Percentiles rank a stretch among this genome's conserved stretches.
phyloP scores from a whole-genome alignment of 2,113 vertebrate species.

The Forbesichthys agassizii region DNA sequence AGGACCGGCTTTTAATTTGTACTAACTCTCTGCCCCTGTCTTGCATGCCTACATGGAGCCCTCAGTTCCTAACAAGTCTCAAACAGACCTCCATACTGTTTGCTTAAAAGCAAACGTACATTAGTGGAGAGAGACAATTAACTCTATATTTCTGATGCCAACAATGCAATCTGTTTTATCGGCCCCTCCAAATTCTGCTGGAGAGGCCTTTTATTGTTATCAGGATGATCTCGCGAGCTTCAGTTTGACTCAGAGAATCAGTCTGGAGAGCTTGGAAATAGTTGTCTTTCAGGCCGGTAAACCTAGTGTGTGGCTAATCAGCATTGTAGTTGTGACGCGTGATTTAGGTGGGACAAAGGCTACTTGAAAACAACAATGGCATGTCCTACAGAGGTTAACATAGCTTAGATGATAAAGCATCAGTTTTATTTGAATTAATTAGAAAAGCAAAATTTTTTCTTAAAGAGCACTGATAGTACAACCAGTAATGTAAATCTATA shows the following conservation, averaged over 20 bases:
- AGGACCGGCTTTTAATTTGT: not conserved
- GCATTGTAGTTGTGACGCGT: no score
- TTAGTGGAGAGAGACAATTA: conserved; percentile 21
- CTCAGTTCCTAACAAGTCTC: not conserved
- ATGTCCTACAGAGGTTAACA: no score
- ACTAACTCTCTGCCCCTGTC: not conserved
- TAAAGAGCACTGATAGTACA: not conserved
- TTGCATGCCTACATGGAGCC: not conserved
- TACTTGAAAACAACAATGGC: no score
- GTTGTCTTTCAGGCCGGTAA: no score
- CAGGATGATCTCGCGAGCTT: not conserved
- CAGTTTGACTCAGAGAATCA: not conserved
- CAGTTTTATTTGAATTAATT: no score
- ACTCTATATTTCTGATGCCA: conserved; percentile 39
- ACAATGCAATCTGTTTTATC: conserved; percentile 46
- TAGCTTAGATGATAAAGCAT: no score
- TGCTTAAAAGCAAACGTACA: conserved; percentile 3
- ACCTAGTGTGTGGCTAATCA: no score
- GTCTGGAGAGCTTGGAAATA: no score
- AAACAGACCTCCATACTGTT: conserved; percentile 23
- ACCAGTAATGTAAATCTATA: no score
- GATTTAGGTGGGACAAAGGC: no score
- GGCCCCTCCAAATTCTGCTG: conserved; percentile 21
- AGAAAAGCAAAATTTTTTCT: no score
- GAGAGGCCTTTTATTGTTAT: conserved; percentile 27